These are phyloP conservation scores for Podarcis muralis DNA, from an alignment of 2,113 vertebrate species.

Conservation along the genomic window DNA sequence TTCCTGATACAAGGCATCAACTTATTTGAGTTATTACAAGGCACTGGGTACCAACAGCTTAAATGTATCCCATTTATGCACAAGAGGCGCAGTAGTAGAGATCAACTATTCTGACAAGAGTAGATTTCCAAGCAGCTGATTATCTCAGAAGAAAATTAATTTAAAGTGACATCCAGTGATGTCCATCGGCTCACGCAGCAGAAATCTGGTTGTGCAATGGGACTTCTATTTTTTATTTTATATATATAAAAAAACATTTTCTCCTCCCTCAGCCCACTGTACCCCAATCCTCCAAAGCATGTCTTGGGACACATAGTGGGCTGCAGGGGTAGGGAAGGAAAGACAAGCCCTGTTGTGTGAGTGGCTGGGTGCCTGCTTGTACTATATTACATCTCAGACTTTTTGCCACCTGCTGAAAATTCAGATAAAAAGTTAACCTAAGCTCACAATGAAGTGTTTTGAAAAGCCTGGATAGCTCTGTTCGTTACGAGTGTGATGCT, in stretches of 20 bases:
- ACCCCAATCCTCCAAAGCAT: too few species aligned
- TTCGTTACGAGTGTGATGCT: too few species aligned
- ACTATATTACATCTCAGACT: neutral
- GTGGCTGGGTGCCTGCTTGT: too few species aligned
- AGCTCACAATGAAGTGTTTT: neutral
- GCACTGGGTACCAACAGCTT: neutral
- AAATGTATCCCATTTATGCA: neutral
- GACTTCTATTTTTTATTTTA: too few species aligned
- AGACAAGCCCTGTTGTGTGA: too few species aligned
- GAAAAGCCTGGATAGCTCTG: too few species aligned
- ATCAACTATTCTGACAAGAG: neutral
- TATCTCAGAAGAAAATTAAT: neutral
- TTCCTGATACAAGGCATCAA: neutral
- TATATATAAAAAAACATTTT: too few species aligned
- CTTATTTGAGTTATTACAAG: neutral
- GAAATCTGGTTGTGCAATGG: too few species aligned
- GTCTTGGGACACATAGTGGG: too few species aligned
- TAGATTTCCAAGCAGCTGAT: neutral
- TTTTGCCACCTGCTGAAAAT: conserved; percentile 16
- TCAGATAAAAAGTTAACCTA: neutral
- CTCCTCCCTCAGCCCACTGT: too few species aligned
- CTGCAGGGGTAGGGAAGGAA: too few species aligned
- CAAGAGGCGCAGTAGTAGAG: neutral
- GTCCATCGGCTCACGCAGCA: too few species aligned
- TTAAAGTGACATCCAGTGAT: neutral